These are phyloP conservation scores for Stenurella melanura DNA, from an alignment of 2,888 invertebrate species.

Conservation along the genomic window DNA sequence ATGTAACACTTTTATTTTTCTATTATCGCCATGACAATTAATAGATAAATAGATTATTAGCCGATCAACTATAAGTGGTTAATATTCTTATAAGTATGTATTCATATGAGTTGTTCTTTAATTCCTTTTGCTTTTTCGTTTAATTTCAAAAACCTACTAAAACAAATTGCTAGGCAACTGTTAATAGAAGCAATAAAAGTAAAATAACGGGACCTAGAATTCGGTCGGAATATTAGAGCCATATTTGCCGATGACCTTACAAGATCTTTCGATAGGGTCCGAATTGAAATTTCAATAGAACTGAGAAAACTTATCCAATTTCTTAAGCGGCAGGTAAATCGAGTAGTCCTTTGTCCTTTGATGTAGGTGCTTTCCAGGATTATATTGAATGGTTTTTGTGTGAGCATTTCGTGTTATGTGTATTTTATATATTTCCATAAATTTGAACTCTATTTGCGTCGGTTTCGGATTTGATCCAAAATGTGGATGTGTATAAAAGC, in stretches of 20 bases:
- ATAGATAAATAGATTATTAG: no score
- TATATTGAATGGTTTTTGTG: slow-evolving; percentile 40
- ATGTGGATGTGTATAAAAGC: background rate
- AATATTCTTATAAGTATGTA: no score
- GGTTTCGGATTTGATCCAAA: background rate
- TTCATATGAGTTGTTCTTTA: no score
- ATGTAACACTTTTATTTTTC: no score
- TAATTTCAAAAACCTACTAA: no score
- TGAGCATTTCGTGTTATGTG: slow-evolving; percentile 17
- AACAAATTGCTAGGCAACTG: no score
- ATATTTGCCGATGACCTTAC: background rate
- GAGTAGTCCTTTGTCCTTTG: slow-evolving; percentile 50
- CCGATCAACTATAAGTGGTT: no score
- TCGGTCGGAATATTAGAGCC: background rate
- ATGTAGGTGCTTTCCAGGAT: slow-evolving; percentile 38
- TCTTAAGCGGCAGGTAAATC: slow-evolving; percentile 50
- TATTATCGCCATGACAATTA: no score
- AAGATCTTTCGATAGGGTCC: slow-evolving; percentile 14
- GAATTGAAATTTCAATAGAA: slow-evolving; percentile 42
- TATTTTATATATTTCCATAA: slow-evolving; percentile 38
- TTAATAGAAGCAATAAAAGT: background rate
- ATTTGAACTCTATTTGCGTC: slow-evolving; percentile 14
- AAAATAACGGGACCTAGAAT: slow-evolving; percentile 1
- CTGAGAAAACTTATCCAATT: slow-evolving; percentile 46
- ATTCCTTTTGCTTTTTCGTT: no score